Percentiles rank a stretch among this genome's conserved stretches.
phyloP scores from a whole-genome alignment of 2,888 invertebrate species.

The Blastobasis adustella region DNA sequence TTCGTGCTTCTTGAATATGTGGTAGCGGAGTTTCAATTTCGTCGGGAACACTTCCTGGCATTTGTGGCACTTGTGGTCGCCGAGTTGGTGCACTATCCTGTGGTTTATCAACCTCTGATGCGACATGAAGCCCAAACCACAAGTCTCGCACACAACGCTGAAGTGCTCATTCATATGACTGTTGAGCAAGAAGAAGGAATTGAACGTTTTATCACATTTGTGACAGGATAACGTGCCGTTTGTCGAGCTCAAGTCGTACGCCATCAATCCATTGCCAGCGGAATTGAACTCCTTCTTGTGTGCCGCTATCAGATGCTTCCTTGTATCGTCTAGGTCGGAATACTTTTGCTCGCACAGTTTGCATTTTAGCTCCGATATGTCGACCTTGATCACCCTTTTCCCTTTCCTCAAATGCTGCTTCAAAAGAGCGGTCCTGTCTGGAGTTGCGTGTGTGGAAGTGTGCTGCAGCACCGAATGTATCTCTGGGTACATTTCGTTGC shows the following conservation, averaged over 20 bases:
- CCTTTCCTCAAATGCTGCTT: slow-evolving; percentile 58
- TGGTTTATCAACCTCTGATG: slow-evolving; percentile 58
- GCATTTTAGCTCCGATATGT: slow-evolving; percentile 55
- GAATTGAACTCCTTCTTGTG: slow-evolving; percentile 62
- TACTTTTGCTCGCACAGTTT: slow-evolving; percentile 54
- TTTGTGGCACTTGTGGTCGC: slow-evolving; percentile 52
- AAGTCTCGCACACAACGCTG: slow-evolving; percentile 62
- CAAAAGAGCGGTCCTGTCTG: slow-evolving; percentile 43
- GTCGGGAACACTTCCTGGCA: slow-evolving; percentile 56
- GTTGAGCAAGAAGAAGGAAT: slow-evolving; percentile 57
- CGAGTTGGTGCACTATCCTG: slow-evolving; percentile 55
- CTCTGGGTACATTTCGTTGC: slow-evolving; percentile 57
- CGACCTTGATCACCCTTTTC: slow-evolving; percentile 61
- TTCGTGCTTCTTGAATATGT: slow-evolving; percentile 56
- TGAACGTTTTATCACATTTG: slow-evolving; percentile 54
- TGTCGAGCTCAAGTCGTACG: slow-evolving; percentile 44
- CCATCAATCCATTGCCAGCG: slow-evolving; percentile 60
- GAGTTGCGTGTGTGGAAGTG: slow-evolving; percentile 35
- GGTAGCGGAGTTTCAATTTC: slow-evolving; percentile 55
- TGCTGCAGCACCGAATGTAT: slow-evolving; percentile 50
- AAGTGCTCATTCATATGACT: slow-evolving; percentile 65
- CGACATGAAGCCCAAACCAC: slow-evolving; percentile 62
- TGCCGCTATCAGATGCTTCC: slow-evolving; percentile 38
- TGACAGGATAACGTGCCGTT: slow-evolving; percentile 53
- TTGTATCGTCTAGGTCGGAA: slow-evolving; percentile 51